Evolutionary conservation across 2,113 vertebrate species (phyloP), one percentile per base, ranked within the genome.

Genomic region (Myiagra hebetior): DNA sequence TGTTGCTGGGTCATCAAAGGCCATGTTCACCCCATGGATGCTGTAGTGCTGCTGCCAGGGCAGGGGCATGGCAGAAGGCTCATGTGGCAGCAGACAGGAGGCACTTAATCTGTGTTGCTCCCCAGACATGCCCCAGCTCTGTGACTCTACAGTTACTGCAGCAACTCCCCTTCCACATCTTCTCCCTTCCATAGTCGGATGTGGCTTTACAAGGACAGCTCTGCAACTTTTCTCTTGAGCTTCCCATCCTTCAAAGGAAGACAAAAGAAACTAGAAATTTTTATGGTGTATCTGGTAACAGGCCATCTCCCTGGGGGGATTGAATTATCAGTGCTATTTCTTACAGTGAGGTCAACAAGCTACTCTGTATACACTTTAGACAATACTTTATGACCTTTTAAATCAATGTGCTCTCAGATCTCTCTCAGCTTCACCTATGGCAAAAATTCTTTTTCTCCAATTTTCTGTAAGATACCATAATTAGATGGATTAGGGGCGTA

Each of bases 401-500:
- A 93, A 94, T 76, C 89, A 93, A 77, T 28, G 8, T 3, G 37
- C 27, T 84, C 90, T 90, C 80, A 95, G 83, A 87, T 73, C 57
- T 77, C 86, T 41, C 73, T 60, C 49, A 93, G 83, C 22, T 47
- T 81, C 63, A 90, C 70, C 87, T 92, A 64, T 1, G 3, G 79
- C 80, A 89, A 55, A 65, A 95, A 57, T 82, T 75, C 52, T 89
- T 96, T 95, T 79, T 80, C 76, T 94, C 46, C 74, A 49, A 10
- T 89, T 94, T 94, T 95, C 83, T 87, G 52, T 90, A 85, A 95
- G 15, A 24, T 53, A 53, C 31, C 68, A 94, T 95, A 95, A 95
- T 97, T 95, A 95, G 89, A 95, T 89, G 88, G 87, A 95, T 97
- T 88, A 95, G 60, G 49, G 80, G 83, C 79, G 81, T 90, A 94